Base-by-base conservation (phyloP, 2,888 invertebrate genomes). In the Drosophila putrida region DNA sequence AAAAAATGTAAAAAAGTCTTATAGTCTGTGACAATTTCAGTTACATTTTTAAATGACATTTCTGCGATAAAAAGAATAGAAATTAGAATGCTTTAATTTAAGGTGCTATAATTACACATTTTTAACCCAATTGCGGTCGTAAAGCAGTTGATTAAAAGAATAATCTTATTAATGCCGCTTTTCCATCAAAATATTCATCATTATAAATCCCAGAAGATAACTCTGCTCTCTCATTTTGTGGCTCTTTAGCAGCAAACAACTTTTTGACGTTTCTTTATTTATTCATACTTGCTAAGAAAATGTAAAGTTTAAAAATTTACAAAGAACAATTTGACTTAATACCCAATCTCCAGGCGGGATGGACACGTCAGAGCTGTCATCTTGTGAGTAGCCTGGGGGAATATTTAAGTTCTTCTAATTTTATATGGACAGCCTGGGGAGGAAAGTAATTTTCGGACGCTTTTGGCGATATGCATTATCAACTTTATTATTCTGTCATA, bases 351-450 rank as follows among this genome's bases (percentile, higher is more conserved):
- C 6, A 6, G 27, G 15, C 36, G 36, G 6, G 4, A 28, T 13
- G 46, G 13, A 57, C 15, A 36, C 36, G 57, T 46, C 57, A 36
- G 27, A 46, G 46, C 46, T 57, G 55, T 57, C 55, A 55, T 10
- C 4, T 36, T 10, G 4, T 4, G 13, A 25, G 25, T 27, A 13
- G 35, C 44, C 13, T 28, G 13, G 11, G 28, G 28, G n/a, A 46
- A 28, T 57, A 11, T 46, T 57, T 36, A 28, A 57, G 36, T 15
- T 13, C 9, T 36, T 46, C 9, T 36, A 8, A 36, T 28, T 57
- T 46, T 13, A 46, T n/a, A 46, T 57, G 36, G 44, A 36, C 46
- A 36, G 44, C 15, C 9, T 13, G 15, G 28, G 15, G 27, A 15
- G 15, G 13, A 36, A 28, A 28, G 11, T 36, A 46, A 57, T 57